phyloP scores from a whole-genome alignment of 2,113 vertebrate species.

The Typhlomys cinereus region DNA sequence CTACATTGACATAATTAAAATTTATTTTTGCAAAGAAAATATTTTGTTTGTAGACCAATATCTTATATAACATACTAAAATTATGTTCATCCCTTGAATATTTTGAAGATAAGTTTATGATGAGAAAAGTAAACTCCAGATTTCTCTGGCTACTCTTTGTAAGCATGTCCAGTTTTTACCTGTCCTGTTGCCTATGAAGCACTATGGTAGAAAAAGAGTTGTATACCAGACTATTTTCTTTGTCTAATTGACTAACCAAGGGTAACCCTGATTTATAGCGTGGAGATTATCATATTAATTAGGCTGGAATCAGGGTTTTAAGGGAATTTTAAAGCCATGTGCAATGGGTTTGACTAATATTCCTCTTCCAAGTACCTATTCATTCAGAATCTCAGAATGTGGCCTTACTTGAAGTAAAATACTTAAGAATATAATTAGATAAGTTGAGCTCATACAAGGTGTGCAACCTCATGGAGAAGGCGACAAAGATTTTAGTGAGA shows the following conservation, averaged over 20 bases:
- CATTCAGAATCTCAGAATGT: not conserved
- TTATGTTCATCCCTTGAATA: not conserved
- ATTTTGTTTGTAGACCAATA: not conserved
- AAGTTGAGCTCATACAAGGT: not conserved
- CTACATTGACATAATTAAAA: not conserved
- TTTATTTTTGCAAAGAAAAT: not conserved
- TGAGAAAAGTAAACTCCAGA: no score
- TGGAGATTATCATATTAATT: not conserved
- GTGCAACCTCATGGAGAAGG: no score
- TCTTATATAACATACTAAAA: not conserved
- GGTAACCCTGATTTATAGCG: not conserved
- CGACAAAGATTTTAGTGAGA: no score
- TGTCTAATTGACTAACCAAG: not conserved
- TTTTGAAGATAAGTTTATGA: not conserved
- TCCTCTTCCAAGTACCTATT: not conserved
- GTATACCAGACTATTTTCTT: not conserved
- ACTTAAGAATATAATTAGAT: not conserved
- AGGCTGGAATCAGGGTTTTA: not conserved
- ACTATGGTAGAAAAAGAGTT: not conserved
- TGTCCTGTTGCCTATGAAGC: no score
- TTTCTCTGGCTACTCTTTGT: no score
- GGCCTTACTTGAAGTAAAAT: not conserved
- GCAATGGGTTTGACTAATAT: not conserved
- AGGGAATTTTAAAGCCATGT: not conserved
- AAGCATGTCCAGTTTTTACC: no score